phyloP scores from a whole-genome alignment of 37 sponge, comb jelly and placozoan species.

The Hexactinellida sp. region DNA sequence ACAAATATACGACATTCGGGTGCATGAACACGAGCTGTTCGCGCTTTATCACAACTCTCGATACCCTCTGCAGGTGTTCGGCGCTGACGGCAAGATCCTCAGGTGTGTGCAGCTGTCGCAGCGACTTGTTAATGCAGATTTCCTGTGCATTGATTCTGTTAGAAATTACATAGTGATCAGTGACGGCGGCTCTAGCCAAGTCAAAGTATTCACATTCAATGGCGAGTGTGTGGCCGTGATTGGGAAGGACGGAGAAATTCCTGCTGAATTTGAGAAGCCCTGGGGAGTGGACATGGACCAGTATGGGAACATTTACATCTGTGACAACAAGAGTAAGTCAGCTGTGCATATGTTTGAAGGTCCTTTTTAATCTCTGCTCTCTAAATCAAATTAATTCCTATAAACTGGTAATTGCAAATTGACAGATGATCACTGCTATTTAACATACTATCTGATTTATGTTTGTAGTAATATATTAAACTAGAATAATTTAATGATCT shows the following conservation, averaged over 20 bases:
- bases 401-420: background rate
- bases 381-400: background rate
- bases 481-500: too few species aligned
- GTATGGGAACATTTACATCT: background rate
- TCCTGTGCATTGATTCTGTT: background rate
- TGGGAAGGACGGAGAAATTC: background rate
- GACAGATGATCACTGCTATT: background rate
- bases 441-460: too few species aligned
- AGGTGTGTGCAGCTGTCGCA: background rate
- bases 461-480: too few species aligned
- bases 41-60: slow-evolving; percentile 8
- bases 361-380: background rate
- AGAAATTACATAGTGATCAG: background rate
- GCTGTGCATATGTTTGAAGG: slow-evolving; percentile 14
- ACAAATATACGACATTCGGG: background rate
- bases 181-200: background rate
- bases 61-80: slow-evolving; percentile 4
- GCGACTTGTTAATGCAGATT: background rate
- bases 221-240: slow-evolving; percentile 2
- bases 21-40: background rate
- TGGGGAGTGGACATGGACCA: slow-evolving; percentile 14
- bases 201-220: background rate
- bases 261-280: slow-evolving; percentile 12
- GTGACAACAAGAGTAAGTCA: background rate
- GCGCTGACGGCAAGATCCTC: slow-evolving; percentile 1